Evolutionary conservation across 1,140 invertebrate species (phyloP).

Genomic region (Drosophila albomicans): DNA sequence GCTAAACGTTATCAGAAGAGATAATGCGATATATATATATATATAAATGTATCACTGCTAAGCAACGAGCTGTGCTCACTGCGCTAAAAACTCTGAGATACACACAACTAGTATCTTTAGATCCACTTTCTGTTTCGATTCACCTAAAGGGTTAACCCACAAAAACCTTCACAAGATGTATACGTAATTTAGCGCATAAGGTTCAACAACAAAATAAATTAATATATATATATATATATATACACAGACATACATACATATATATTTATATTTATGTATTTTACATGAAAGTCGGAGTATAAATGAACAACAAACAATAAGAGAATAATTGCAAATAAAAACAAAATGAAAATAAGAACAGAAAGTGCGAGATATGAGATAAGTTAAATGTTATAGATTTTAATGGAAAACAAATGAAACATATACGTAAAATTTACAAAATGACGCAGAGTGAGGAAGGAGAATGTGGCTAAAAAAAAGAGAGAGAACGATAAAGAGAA

Average conservation of each 20-base stretch:
- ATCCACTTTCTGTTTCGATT: slow-evolving; percentile 63
- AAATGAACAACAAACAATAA: slow-evolving; percentile 79
- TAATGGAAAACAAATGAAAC: slow-evolving; percentile 58
- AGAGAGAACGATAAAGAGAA: background rate
- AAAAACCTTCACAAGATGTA: slow-evolving; percentile 79
- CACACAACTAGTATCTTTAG: slow-evolving; percentile 9
- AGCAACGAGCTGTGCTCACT: slow-evolving; percentile 67
- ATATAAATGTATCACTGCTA: slow-evolving; percentile 31
- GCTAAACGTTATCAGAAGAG: slow-evolving; percentile 48
- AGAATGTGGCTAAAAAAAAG: slow-evolving; percentile 42
- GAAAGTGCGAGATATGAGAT: slow-evolving; percentile 54
- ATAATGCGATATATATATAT: slow-evolving; percentile 34
- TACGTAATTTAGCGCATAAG: slow-evolving; percentile 82
- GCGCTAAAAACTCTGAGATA: slow-evolving; percentile 3
- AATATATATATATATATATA: slow-evolving; percentile 50
- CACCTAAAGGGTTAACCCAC: slow-evolving; percentile 58
- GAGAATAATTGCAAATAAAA: slow-evolving; percentile 54
- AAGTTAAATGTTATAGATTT: slow-evolving; percentile 84
- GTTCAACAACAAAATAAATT: slow-evolving; percentile 59
- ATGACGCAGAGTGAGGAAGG: slow-evolving; percentile 29
- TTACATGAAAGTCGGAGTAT: slow-evolving; percentile 55
- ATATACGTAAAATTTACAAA: slow-evolving; percentile 71
- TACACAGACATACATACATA: slow-evolving; percentile 62
- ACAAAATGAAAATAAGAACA: slow-evolving; percentile 1
- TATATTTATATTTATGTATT: slow-evolving; percentile 76